These are phyloP conservation scores for Tetraodon nigroviridis DNA, from an alignment of 2,113 vertebrate genomes.

Conservation along the genomic window DNA sequence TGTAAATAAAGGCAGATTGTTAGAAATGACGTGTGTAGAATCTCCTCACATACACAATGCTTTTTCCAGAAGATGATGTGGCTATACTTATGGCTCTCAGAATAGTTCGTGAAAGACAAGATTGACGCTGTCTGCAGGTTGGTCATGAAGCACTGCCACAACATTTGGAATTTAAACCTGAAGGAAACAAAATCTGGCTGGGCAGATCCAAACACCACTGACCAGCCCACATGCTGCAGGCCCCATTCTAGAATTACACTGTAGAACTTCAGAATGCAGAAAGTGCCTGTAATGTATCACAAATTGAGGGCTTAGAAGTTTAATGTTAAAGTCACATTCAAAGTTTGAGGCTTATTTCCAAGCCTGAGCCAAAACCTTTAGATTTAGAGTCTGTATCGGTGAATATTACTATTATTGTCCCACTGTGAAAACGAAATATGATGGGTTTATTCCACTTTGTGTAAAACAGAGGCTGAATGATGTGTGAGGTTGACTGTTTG, in stretches of 20 bases:
- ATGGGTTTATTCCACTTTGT: slow-evolving; percentile 14
- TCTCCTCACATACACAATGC: too few relatives aligned
- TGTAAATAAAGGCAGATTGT: too few relatives aligned
- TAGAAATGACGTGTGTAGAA: too few relatives aligned
- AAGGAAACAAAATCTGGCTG: slow-evolving; percentile 2
- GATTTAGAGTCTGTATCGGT: slow-evolving; percentile 5
- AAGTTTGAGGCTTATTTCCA: slow-evolving; percentile 6
- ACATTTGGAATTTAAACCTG: slow-evolving; percentile 2
- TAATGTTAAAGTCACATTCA: slow-evolving; percentile 9
- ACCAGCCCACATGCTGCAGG: neutral
- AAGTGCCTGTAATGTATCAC: slow-evolving; percentile 5
- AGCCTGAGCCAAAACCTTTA: slow-evolving; percentile 16
- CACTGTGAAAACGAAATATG: slow-evolving; percentile 26
- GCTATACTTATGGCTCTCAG: too few relatives aligned
- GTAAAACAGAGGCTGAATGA: slow-evolving; percentile 34
- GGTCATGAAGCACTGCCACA: neutral
- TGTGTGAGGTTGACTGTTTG: slow-evolving; percentile 39
- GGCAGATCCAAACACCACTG: neutral
- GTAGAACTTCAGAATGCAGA: slow-evolving; percentile 6
- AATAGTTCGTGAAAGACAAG: too few relatives aligned
- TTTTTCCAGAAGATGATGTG: too few relatives aligned
- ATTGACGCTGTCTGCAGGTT: neutral
- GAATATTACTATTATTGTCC: slow-evolving; percentile 2
- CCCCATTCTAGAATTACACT: slow-evolving; percentile 4
- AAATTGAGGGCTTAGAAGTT: slow-evolving; percentile 12